phyloP scores from a whole-genome alignment of 2,797 vertebrate genomes.

The Pteropus rufus region DNA sequence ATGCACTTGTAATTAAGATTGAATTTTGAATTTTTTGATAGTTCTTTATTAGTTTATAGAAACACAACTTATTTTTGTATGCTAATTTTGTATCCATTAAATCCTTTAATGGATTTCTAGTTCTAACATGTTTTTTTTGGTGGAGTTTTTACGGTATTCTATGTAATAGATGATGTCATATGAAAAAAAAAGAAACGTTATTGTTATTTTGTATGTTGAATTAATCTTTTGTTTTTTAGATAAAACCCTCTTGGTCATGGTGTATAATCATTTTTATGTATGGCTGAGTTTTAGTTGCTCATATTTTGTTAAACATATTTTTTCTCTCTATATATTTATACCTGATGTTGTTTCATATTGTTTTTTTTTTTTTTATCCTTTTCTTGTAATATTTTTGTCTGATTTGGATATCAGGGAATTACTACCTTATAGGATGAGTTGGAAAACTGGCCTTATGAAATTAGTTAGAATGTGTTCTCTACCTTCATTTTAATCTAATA shows the following conservation, averaged over 20 bases:
- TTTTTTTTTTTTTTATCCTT: background rate
- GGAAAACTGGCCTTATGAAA: background rate
- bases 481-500: conserved; percentile 35
- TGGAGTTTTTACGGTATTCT: background rate
- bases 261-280: background rate
- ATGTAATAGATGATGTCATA: background rate
- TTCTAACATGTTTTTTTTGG: background rate
- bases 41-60: background rate
- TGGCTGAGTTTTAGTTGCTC: background rate
- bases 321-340: background rate
- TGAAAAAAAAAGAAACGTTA: background rate
- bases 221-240: background rate
- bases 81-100: background rate
- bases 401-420: background rate
- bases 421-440: background rate
- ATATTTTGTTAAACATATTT: background rate
- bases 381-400: background rate
- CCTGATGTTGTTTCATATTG: background rate
- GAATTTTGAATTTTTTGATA: background rate
- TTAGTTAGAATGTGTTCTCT: conserved; percentile 28
- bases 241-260: background rate
- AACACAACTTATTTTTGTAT: background rate
- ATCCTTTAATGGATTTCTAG: background rate
- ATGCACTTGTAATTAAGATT: background rate
- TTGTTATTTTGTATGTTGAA: background rate